Percentiles rank a stretch among this genome's conserved stretches.
Evolutionary conservation across 2,888 invertebrate species (phyloP).

Genomic region (Mythimna albipuncta): DNA sequence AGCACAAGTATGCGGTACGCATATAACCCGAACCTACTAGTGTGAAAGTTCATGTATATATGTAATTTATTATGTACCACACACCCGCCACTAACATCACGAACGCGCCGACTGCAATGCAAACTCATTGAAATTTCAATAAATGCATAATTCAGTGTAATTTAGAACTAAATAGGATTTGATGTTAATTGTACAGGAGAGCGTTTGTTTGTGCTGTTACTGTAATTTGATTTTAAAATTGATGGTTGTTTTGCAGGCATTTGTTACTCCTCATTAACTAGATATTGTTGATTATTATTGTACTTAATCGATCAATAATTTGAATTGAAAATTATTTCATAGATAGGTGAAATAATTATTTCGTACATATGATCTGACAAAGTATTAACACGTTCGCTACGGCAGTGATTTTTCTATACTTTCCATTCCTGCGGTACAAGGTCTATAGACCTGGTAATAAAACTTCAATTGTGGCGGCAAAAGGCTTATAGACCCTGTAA

Average conservation of each 20-base stretch:
- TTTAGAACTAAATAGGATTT: conserved; percentile 48
- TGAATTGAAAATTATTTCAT: neutral
- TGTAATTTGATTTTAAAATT: conserved; percentile 34
- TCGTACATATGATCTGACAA: neutral
- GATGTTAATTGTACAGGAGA: conserved; percentile 25
- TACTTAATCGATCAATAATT: neutral
- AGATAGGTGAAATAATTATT: too few relatives aligned
- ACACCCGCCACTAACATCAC: neutral
- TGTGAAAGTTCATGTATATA: neutral
- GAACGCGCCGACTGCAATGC: conserved; percentile 1
- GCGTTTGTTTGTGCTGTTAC: conserved; percentile 29
- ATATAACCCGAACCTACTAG: too few relatives aligned
- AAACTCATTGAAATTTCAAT: conserved; percentile 53
- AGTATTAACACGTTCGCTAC: too few relatives aligned
- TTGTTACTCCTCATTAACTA: neutral
- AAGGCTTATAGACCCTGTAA: too few relatives aligned
- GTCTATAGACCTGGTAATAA: too few relatives aligned
- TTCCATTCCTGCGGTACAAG: too few relatives aligned
- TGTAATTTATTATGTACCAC: conserved; percentile 7
- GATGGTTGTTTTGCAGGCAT: conserved; percentile 18
- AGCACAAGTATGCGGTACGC: neutral
- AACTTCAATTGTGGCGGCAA: too few relatives aligned
- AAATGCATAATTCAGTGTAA: conserved; percentile 42
- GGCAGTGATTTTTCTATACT: too few relatives aligned
- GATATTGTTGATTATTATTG: neutral